phyloP scores from a whole-genome alignment of 2,888 invertebrate genomes.

The Acrobasis consociella region DNA sequence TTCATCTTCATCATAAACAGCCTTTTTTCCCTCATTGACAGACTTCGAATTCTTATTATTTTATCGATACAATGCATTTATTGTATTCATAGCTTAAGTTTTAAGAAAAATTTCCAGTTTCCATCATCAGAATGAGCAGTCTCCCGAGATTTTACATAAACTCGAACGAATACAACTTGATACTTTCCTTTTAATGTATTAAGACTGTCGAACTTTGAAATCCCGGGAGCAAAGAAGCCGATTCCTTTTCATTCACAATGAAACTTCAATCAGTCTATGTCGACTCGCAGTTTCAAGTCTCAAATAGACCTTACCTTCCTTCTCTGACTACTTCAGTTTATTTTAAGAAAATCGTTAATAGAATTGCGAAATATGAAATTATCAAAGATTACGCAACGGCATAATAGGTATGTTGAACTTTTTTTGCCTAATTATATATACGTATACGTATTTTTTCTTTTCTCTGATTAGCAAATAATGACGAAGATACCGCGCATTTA shows the following conservation, averaged over 20 bases:
- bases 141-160: background rate
- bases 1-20: no score
- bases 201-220: constrained; percentile 2
- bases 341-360: background rate
- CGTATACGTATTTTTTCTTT: no score
- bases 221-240: background rate
- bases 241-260: background rate
- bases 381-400: no score
- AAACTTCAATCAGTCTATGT: constrained; percentile 1
- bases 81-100: no score
- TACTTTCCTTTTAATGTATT: constrained; percentile 2
- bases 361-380: no score
- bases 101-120: background rate
- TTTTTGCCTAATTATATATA: no score
- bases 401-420: no score
- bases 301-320: background rate
- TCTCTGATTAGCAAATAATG: no score
- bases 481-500: no score
- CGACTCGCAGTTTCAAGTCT: background rate
- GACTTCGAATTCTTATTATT: no score
- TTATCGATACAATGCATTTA: no score
- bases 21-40: no score
- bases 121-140: background rate
- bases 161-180: background rate
- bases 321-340: background rate